phyloP scores from a whole-genome alignment of 2,797 vertebrate species.

The Hemibagrus guttatus region DNA sequence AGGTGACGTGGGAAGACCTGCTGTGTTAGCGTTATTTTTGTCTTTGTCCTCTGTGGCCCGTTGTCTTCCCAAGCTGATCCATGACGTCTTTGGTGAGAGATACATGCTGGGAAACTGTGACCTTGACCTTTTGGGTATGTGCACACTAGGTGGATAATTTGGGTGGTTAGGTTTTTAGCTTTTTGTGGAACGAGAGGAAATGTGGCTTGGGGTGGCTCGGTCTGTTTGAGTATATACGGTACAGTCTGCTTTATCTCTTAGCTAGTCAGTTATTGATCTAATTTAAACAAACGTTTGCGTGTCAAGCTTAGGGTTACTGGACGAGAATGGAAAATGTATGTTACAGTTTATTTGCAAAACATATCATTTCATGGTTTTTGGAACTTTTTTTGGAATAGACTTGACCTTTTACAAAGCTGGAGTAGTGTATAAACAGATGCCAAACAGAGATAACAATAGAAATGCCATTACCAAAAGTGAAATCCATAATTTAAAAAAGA shows the following conservation, averaged over 20 bases:
- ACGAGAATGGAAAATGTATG: not conserved
- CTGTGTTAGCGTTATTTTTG: constrained; percentile 31
- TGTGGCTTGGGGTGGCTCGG: not conserved
- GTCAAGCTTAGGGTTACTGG: not conserved
- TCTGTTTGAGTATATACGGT: not conserved
- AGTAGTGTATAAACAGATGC: not conserved
- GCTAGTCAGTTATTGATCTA: not conserved
- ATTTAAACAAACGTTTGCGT: not conserved
- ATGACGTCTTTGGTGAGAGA: constrained; percentile 28
- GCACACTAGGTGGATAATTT: not conserved
- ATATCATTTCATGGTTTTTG: not conserved
- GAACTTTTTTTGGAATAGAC: not conserved
- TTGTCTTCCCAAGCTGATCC: constrained; percentile 35
- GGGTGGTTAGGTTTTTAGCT: not conserved
- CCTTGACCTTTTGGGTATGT: constrained; percentile 20
- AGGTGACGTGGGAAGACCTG: constrained; percentile 29
- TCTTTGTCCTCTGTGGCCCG: constrained; percentile 33
- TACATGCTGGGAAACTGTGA: constrained; percentile 30
- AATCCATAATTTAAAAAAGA: constrained; percentile 4
- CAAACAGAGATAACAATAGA: not conserved
- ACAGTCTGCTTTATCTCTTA: not conserved
- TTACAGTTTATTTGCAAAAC: not conserved
- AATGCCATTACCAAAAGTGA: constrained; percentile 4
- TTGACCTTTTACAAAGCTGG: constrained; percentile 8
- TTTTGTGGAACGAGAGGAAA: not conserved